Percentiles rank a stretch among this genome's conserved stretches.
phyloP scores from a whole-genome alignment of 1,140 invertebrate genomes.

The Fopius arisanus region DNA sequence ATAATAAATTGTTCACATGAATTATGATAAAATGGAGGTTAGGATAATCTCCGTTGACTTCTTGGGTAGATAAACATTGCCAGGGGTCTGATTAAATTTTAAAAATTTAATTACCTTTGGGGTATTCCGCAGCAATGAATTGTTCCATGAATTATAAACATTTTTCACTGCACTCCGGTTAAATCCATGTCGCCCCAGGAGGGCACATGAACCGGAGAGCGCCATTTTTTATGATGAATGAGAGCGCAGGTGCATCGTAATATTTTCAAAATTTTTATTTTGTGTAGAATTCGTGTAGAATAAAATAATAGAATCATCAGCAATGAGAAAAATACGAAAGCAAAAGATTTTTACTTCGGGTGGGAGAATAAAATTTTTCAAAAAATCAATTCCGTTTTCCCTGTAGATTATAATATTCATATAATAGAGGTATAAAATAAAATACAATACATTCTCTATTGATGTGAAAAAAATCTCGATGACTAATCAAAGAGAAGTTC shows the following conservation, averaged over 20 bases:
- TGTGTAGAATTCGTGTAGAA: too few relatives aligned
- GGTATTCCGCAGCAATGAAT: background rate
- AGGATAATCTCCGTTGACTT: background rate
- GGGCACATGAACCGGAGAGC: slow-evolving; percentile 19
- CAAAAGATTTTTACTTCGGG: too few relatives aligned
- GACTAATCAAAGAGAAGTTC: background rate
- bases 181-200: slow-evolving; percentile 31
- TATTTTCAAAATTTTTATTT: too few relatives aligned
- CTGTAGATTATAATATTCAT: too few relatives aligned
- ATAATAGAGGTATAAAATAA: background rate
- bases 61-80: background rate
- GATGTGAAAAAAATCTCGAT: background rate
- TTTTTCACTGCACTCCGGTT: slow-evolving; percentile 33
- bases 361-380: too few relatives aligned
- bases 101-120: slow-evolving; percentile 31
- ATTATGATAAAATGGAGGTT: background rate
- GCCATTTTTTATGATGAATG: slow-evolving; percentile 25
- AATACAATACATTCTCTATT: background rate
- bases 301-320: too few relatives aligned
- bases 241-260: too few relatives aligned
- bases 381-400: too few relatives aligned
- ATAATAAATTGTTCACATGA: background rate
- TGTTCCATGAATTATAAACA: slow-evolving; percentile 23
- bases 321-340: too few relatives aligned
- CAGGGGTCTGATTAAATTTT: background rate